A percentile compares a stretch with the other conserved stretches of the same genome.
Evolutionary conservation across 2,888 invertebrate genomes (phyloP).

Genomic region (Boloria selene): DNA sequence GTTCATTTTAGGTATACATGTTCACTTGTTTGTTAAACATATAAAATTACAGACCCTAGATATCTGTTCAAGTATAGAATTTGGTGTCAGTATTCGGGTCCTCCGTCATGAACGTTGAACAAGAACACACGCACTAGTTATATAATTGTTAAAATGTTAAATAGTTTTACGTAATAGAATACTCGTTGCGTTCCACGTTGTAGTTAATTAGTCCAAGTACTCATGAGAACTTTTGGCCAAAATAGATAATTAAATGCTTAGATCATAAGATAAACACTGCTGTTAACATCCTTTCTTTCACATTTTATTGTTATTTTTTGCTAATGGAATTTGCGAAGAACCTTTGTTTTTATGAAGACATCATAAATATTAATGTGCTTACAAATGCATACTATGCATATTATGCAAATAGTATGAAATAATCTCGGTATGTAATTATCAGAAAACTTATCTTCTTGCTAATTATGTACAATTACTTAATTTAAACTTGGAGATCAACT

Average conservation of each 20-base stretch:
- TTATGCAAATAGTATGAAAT: neutral
- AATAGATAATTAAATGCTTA: constrained; percentile 24
- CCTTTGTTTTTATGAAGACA: neutral
- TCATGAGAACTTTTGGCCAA: constrained; percentile 40
- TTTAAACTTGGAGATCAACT: constrained; percentile 6
- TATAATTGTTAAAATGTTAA: constrained; percentile 46
- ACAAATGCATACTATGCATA: neutral
- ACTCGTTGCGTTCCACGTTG: constrained; percentile 53
- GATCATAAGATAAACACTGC: constrained; percentile 10
- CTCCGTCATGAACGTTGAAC: constrained; percentile 34
- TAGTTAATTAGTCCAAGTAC: constrained; percentile 57
- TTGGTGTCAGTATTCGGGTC: constrained; percentile 19
- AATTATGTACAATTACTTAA: neutral
- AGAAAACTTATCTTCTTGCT: neutral
- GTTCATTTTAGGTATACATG: neutral
- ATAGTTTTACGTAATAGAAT: constrained; percentile 49
- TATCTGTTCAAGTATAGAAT: constrained; percentile 27
- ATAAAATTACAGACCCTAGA: constrained; percentile 21
- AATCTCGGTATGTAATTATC: neutral
- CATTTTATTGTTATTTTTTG: constrained; percentile 26
- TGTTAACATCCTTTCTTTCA: constrained; percentile 10
- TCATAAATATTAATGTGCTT: neutral
- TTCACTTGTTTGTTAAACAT: neutral
- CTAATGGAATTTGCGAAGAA: constrained; percentile 6
- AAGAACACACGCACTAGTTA: constrained; percentile 43